Conservation (phyloP, 1,140 invertebrate species). For the Pachypeltis micranthus region DNA sequence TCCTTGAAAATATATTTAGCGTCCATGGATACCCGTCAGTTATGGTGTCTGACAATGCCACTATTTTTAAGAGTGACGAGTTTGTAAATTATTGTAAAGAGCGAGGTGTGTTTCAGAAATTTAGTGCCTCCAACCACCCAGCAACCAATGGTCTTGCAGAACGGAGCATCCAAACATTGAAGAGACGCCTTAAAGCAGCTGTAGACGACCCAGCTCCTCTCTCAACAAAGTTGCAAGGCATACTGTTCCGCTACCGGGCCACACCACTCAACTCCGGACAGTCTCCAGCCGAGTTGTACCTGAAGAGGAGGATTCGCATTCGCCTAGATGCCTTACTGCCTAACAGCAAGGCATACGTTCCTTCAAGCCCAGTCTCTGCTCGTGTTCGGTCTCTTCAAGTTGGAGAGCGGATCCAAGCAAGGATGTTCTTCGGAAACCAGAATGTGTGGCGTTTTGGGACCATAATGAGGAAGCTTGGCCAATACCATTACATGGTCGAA, state of each 20-base stretch:
- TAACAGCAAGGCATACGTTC: no score
- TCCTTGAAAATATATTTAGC: conserved; percentile 15
- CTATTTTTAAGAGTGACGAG: conserved; percentile 32
- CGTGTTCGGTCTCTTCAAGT: not conserved
- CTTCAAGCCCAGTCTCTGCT: no score
- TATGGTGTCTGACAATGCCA: conserved; percentile 26
- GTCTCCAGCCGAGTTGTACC: not conserved
- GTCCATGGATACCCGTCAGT: conserved; percentile 21
- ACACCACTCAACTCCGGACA: not conserved
- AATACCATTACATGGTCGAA: conserved; percentile 22
- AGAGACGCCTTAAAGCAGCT: conserved; percentile 15
- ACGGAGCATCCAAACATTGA: conserved; percentile 31
- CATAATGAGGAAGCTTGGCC: conserved; percentile 20
- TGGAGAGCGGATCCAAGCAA: not conserved
- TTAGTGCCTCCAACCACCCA: conserved; percentile 28
- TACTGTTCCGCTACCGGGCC: not conserved
- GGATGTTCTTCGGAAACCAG: not conserved
- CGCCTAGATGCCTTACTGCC: not conserved
- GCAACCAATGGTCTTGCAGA: conserved; percentile 31
- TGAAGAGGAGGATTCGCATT: not conserved
- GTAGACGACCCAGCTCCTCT: no score
- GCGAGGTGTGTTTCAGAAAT: conserved; percentile 26
- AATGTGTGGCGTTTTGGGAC: conserved; percentile 18
- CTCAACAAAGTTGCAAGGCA: not conserved
- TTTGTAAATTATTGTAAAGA: conserved; percentile 24